A percentile compares a stretch with the other conserved stretches of the same genome.
These are phyloP conservation scores for Hyperoplus lanceolatus DNA, from an alignment of 2,797 vertebrate species.

Conservation along the genomic window DNA sequence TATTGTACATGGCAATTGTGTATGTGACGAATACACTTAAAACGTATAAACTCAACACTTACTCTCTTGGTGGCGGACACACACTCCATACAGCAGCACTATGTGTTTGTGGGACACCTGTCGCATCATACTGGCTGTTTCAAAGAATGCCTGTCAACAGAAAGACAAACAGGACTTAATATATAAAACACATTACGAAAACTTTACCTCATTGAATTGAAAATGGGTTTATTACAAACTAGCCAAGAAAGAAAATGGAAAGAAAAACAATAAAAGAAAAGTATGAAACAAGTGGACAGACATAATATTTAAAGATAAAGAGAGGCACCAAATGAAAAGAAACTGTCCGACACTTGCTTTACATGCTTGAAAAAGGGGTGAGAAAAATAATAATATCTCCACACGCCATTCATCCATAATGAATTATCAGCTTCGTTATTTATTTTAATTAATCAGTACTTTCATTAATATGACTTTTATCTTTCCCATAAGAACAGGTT, in stretches of 20 bases:
- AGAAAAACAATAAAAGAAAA: too few relatives aligned
- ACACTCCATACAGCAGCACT: constrained; percentile 94
- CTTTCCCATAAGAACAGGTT: neutral
- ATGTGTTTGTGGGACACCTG: constrained; percentile 98
- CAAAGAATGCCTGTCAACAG: constrained; percentile 92
- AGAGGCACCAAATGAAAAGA: neutral
- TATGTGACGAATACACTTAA: too few relatives aligned
- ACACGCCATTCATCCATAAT: too few relatives aligned
- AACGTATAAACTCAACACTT: constrained; percentile 76
- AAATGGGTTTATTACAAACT: too few relatives aligned
- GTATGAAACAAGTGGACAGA: neutral
- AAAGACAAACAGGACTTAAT: constrained; percentile 11
- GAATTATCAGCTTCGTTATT: too few relatives aligned
- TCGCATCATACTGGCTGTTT: constrained; percentile 98
- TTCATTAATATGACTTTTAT: too few relatives aligned
- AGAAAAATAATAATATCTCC: too few relatives aligned
- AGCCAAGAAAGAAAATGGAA: too few relatives aligned
- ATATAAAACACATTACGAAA: neutral
- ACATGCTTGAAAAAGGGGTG: too few relatives aligned
- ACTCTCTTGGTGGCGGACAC: constrained; percentile 95
- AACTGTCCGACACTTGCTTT: too few relatives aligned
- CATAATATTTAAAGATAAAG: neutral
- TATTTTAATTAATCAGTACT: too few relatives aligned
- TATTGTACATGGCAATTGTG: too few relatives aligned
- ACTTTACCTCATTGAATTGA: neutral